Conservation (phyloP, 53 echinoderm and acorn worm species). For the Paracentrotus lividus region DNA sequence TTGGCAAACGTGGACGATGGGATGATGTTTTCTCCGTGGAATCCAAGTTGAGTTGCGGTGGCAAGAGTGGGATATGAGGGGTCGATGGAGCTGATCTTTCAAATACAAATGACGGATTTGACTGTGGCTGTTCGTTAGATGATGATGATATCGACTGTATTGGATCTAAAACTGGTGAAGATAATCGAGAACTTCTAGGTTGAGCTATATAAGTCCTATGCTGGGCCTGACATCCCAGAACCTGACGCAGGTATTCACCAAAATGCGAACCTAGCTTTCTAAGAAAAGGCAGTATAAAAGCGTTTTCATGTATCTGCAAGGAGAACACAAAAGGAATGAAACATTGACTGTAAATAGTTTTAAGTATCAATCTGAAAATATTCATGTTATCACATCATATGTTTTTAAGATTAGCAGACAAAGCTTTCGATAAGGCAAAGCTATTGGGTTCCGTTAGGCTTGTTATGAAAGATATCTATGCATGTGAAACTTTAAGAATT, state of each 20-base stretch:
- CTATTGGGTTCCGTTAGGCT: too few species aligned
- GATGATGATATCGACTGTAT: constrained; percentile 15
- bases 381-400: too few species aligned
- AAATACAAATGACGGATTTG: neutral
- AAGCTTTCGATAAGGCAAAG: too few species aligned
- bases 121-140: constrained; percentile 1
- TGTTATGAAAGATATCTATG: too few species aligned
- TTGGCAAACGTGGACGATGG: neutral
- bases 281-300: constrained; percentile 24
- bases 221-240: constrained; percentile 52
- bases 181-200: constrained; percentile 29
- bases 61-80: constrained; percentile 3
- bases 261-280: constrained; percentile 31
- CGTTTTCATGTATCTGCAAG: constrained; percentile 2
- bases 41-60: neutral
- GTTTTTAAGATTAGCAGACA: too few species aligned
- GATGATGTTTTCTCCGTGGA: neutral
- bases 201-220: constrained; percentile 7
- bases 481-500: too few species aligned
- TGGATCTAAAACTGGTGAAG: neutral
- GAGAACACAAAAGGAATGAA: neutral
- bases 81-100: neutral
- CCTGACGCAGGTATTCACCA: constrained; percentile 24
- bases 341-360: neutral
- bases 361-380: too few species aligned